A percentile compares a stretch with the other conserved stretches of the same genome.
phyloP scores from a whole-genome alignment of 37 sponge, comb jelly and placozoan genomes.

The Crambe crambe region DNA sequence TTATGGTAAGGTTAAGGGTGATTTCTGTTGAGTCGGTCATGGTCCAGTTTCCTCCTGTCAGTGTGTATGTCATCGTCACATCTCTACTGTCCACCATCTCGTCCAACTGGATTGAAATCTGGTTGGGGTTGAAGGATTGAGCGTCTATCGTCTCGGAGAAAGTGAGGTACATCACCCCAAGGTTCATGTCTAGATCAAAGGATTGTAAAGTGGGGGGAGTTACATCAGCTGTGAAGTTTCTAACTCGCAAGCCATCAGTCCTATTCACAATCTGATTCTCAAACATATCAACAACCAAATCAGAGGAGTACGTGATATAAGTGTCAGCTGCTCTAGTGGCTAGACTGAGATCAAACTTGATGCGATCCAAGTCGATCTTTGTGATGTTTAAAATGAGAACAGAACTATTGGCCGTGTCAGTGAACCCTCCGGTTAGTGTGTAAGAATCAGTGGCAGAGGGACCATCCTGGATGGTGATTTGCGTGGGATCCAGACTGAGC shows the following conservation, averaged over 20 bases:
- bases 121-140: slow-evolving; percentile 44
- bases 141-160: slow-evolving; percentile 91
- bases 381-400: slow-evolving; percentile 75
- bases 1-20: slow-evolving; percentile 40
- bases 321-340: slow-evolving; percentile 39
- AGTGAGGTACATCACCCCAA: slow-evolving; percentile 63
- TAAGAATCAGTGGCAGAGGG: slow-evolving; percentile 22
- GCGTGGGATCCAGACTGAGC: slow-evolving; percentile 33
- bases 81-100: slow-evolving; percentile 4
- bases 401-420: slow-evolving; percentile 58
- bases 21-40: slow-evolving; percentile 59
- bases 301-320: slow-evolving; percentile 64
- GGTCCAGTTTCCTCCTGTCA: slow-evolving; percentile 60
- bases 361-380: slow-evolving; percentile 62
- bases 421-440: slow-evolving; percentile 70
- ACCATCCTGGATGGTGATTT: slow-evolving; percentile 52
- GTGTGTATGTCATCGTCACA: slow-evolving; percentile 15
- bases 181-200: slow-evolving; percentile 76
- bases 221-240: slow-evolving; percentile 60
- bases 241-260: slow-evolving; percentile 37
- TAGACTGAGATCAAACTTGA: slow-evolving; percentile 67
- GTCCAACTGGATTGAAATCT: slow-evolving; percentile 55
- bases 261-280: slow-evolving; percentile 63
- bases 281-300: slow-evolving; percentile 79
- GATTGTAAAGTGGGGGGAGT: slow-evolving; percentile 69